Base-by-base conservation (phyloP, 2,797 vertebrate genomes). In the Ciconia nigra region DNA sequence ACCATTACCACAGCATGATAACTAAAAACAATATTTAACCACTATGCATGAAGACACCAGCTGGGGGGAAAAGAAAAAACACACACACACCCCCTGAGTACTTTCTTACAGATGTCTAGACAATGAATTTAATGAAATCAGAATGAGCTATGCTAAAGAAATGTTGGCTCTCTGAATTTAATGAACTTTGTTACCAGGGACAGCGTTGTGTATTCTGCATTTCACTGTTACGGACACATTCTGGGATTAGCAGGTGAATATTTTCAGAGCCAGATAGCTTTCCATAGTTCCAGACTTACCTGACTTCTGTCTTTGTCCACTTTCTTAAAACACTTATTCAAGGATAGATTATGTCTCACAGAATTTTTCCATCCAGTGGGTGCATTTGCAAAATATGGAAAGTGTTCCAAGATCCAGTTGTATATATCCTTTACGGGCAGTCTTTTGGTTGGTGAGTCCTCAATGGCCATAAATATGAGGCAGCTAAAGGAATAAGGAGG, bases 311-410 rank as follows among this genome's bases (percentile, higher is more conserved):
- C 99, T 98, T 99, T 99, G 97, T 99, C 99, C 98, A 99, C 99
- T 97, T 99, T 99, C 99, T 99, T 99, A 98, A 99, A 99, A 98
- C 99, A 99, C 97, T 99, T 99, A 98, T 99, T 99, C 97, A 99
- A 98, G 6, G 99, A 99, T 77, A 99, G 98, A 97, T 99, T 99
- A 97, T 99, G 99, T 87, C 99, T 98, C 97, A 99, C 99, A 62
- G 99, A 99, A 98, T 99, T 99, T 98, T 99, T 99, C 99, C 99
- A 99, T 97, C 99, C 99, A 84, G 99, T 99, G n/a, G 99, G 99
- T 67, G 99, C 99, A 2, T 99, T 99, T 77, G 99, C 99, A 98
- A 99, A 99, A 98, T 99, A 99, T 0, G 99, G 99, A 96, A 99
- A 99, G 98, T 99, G 99, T 98, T 99, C 99, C 97, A 99, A 98